A percentile compares a stretch with the other conserved stretches of the same genome.
These are phyloP conservation scores for Epinotia brunnichana DNA, from an alignment of 2,888 invertebrate species.

Conservation along the genomic window DNA sequence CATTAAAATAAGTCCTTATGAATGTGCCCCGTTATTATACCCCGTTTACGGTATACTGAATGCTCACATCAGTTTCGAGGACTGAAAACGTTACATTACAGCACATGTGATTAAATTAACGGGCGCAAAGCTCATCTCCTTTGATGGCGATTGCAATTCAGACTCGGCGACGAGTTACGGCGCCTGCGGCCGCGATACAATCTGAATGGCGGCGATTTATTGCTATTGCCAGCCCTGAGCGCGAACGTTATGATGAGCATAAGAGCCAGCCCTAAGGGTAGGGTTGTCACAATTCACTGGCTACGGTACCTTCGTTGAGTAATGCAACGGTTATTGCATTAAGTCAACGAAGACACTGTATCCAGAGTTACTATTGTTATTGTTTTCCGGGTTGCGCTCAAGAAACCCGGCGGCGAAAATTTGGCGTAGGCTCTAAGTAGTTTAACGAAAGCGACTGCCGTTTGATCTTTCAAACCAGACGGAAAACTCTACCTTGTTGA, in stretches of 20 bases:
- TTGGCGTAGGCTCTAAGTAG: too few species aligned
- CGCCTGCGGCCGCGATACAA: constrained; percentile 14
- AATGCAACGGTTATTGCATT: too few species aligned
- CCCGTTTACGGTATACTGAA: not conserved
- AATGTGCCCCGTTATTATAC: too few species aligned
- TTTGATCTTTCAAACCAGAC: too few species aligned
- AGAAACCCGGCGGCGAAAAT: too few species aligned
- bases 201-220: constrained; percentile 16
- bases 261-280: not conserved
- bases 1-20: too few species aligned
- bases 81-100: not conserved
- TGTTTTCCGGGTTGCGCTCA: too few species aligned
- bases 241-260: too few species aligned
- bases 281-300: constrained; percentile 6
- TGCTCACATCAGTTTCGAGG: not conserved
- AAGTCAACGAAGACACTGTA: too few species aligned
- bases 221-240: constrained; percentile 11
- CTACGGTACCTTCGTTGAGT: not conserved
- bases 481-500: too few species aligned
- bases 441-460: too few species aligned
- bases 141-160: constrained; percentile 2
- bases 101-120: constrained; percentile 14
- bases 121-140: constrained; percentile 4
- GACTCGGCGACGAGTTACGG: constrained; percentile 12
- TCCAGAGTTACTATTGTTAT: too few species aligned